A percentile compares a stretch with the other conserved stretches of the same genome.
These are phyloP conservation scores for Sternotherus odoratus DNA, from an alignment of 2,797 vertebrate species.

Conservation along the genomic window DNA sequence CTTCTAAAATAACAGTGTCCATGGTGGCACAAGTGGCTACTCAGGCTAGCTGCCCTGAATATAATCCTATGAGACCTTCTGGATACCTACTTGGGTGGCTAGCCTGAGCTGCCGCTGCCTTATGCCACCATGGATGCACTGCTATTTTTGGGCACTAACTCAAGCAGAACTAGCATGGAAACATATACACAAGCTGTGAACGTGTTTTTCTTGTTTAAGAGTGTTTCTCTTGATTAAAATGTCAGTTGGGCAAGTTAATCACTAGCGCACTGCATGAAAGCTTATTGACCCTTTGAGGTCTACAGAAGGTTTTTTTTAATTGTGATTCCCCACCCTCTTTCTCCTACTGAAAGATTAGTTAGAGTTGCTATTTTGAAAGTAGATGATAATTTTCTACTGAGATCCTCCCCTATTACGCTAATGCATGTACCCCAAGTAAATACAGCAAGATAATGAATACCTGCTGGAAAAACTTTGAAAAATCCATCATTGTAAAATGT, in stretches of 20 bases:
- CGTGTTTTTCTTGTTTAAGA: neutral
- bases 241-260: conserved; percentile 16
- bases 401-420: neutral
- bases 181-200: too few species aligned
- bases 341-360: neutral
- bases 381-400: neutral
- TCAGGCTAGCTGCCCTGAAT: neutral
- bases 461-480: neutral
- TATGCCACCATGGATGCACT: too few species aligned
- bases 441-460: neutral
- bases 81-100: neutral
- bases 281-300: neutral
- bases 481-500: neutral
- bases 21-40: neutral
- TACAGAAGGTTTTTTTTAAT: neutral
- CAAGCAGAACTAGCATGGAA: too few species aligned
- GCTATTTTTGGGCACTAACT: too few species aligned
- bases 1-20: neutral
- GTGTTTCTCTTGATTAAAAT: conserved; percentile 41
- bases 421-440: neutral
- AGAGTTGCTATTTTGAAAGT: neutral
- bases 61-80: neutral
- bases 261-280: neutral
- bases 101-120: neutral
- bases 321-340: neutral